Evolutionary conservation across 1,140 invertebrate genomes (phyloP).

Genomic region (Myzus persicae): DNA sequence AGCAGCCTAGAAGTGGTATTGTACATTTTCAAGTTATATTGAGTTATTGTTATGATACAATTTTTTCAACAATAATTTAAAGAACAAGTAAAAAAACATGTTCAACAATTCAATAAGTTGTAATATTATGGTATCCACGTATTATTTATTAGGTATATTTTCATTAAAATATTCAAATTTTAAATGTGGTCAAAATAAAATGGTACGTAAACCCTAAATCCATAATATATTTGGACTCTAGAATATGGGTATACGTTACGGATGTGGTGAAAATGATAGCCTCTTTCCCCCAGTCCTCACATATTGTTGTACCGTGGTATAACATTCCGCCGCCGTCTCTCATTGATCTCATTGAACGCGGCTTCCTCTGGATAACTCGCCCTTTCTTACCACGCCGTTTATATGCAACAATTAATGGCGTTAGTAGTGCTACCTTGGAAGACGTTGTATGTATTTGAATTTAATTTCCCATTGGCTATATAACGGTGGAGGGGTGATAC

Average conservation of each 20-base stretch:
- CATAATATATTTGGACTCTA: neutral
- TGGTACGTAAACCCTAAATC: neutral
- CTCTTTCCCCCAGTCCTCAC: neutral
- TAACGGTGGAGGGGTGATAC: neutral
- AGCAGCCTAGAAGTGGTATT: no score
- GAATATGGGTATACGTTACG: neutral
- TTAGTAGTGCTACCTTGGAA: slow-evolving; percentile 21
- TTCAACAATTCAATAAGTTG: no score
- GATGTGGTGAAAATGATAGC: neutral
- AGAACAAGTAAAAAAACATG: no score
- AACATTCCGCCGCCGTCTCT: slow-evolving; percentile 19
- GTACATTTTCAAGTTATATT: no score
- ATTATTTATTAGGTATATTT: neutral
- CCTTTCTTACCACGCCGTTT: neutral
- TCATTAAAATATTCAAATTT: no score
- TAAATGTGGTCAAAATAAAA: neutral
- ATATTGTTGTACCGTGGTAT: neutral
- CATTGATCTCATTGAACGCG: slow-evolving; percentile 51
- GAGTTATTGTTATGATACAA: no score
- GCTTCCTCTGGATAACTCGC: neutral
- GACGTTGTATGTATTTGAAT: neutral
- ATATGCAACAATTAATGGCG: slow-evolving; percentile 45
- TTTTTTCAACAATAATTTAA: no score
- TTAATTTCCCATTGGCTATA: slow-evolving; percentile 47
- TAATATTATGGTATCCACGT: no score